Conservation (phyloP, 2,797 vertebrate genomes). For the Pyrocephalus nanus region DNA sequence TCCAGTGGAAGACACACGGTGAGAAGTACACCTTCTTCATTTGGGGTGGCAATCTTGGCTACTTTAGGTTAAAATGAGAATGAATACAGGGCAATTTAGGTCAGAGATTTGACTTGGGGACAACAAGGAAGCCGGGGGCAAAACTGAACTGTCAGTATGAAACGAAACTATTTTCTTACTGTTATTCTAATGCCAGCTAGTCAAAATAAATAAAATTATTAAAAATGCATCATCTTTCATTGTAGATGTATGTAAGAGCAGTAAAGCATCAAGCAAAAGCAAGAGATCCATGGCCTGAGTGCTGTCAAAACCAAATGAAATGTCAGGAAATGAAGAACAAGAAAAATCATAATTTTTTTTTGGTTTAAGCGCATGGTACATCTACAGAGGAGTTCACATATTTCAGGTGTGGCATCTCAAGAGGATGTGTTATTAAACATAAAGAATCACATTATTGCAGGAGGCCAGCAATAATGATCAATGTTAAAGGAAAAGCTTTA, state of each 20-base stretch:
- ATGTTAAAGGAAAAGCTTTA: not conserved
- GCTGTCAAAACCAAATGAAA: not conserved
- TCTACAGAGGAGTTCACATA: not conserved
- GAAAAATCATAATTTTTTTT: not conserved
- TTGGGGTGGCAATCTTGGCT: not conserved
- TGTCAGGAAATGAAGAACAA: not conserved
- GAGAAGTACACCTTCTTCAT: not conserved
- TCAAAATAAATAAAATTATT: not conserved
- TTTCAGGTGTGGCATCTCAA: not conserved
- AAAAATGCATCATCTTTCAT: not conserved
- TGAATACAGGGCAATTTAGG: not conserved
- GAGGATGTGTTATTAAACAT: not conserved
- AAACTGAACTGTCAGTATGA: not conserved
- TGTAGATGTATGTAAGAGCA: not conserved
- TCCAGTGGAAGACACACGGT: rapidly evolving
- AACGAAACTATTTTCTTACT: not conserved
- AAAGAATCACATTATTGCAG: not conserved
- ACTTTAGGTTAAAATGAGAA: not conserved
- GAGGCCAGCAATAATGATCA: not conserved
- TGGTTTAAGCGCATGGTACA: not conserved
- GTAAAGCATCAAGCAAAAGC: not conserved
- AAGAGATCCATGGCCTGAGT: not conserved
- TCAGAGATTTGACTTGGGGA: not conserved
- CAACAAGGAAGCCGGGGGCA: not conserved
- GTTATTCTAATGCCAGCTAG: not conserved